Conservation (phyloP, 2,113 vertebrate species). For the Sigmodon hispidus region DNA sequence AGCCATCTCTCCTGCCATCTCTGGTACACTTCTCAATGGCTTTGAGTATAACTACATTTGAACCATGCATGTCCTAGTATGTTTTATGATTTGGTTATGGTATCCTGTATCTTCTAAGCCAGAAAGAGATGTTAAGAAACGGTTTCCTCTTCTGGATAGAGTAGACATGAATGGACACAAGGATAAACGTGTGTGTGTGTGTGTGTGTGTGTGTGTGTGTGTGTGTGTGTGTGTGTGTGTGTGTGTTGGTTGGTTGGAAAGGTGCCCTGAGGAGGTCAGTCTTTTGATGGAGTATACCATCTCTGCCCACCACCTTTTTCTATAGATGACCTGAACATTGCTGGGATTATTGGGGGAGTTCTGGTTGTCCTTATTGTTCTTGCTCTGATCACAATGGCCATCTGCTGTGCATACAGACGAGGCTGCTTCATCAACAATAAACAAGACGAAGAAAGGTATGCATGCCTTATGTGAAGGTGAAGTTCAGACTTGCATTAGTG, state of each 20-base stretch:
- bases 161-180: not conserved
- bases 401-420: constrained; percentile 93
- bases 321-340: constrained; percentile 95
- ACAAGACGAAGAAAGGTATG: constrained; percentile 91
- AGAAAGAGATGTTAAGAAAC: not conserved
- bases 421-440: constrained; percentile 92
- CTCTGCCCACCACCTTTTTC: not conserved
- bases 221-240: no score
- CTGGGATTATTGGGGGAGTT: constrained; percentile 92
- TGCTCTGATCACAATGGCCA: constrained; percentile 87
- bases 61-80: not conserved
- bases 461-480: not conserved
- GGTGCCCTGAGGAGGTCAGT: not conserved
- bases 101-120: not conserved
- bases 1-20: no score
- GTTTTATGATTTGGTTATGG: not conserved
- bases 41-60: not conserved
- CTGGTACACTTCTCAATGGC: not conserved
- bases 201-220: no score
- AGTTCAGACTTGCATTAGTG: not conserved
- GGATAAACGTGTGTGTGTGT: not conserved
- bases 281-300: not conserved
- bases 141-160: not conserved
- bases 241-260: no score
- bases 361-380: constrained; percentile 89